Base-by-base conservation (phyloP, 1,140 invertebrate species). In the Papilio helenus region DNA sequence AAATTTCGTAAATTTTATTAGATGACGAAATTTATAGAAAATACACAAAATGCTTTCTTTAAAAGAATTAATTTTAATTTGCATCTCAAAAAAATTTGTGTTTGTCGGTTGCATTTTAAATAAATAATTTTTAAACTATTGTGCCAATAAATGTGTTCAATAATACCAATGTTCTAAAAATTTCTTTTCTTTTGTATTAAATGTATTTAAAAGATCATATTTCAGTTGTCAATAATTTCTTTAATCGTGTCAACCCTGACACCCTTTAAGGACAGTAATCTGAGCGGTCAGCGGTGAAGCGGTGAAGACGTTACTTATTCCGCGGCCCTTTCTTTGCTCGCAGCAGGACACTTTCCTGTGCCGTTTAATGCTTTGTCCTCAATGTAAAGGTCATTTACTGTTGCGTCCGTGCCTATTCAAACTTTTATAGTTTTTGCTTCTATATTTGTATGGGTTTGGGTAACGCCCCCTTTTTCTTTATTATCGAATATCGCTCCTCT, bases 351-450 rank as follows among this genome's bases (percentile, higher is more conserved):
- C 84, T 91, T 92, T 87, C 92, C 86, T 84, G 58, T 82, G 79
- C 83, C 83, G 80, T 85, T 84, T 81, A 82, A 65, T 65, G 72
- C 82, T 87, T 90, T 88, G 89, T 90, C 76, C 61, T 74, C 78
- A 72, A 82, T 81, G 83, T 85, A 92, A 90, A 92, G 92, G 92
- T 92, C 90, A 91, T 83, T 90, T 87, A 86, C 85, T 84, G 80
- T 85, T 82, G 82, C 84, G 83, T 86, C 83, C 78, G 78, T 83
- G 72, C 82, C 87, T 87, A 89, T 89, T 88, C 79, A 88, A 84
- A 85, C 82, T 85, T 85, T 87, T 82, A 84, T 81, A 82, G 83
- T 87, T 86, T 86, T 74, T 82, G 84, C 79, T 76, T 84, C 88
- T 89, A 89, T 87, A 86, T 90, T 89, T 91, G 83, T 85, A 81